Base-by-base conservation (phyloP, 2,888 invertebrate genomes). In the Zaprionus obscuricornis region DNA sequence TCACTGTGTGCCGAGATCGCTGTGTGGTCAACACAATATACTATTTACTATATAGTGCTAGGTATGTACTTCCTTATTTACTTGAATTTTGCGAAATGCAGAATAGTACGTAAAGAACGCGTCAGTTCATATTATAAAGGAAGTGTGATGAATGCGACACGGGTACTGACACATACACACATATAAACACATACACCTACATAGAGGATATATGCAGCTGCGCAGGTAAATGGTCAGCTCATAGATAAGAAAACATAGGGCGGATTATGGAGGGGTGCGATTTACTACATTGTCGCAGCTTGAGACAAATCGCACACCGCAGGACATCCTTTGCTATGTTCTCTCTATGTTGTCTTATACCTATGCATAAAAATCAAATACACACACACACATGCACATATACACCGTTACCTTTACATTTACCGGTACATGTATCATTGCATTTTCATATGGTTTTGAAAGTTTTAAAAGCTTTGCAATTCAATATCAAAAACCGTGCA, bases 191-290 rank as follows among this genome's bases (percentile, higher is more conserved):
- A 63, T 50, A 71, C 67, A 71, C 64, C 64, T 54, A 62, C 56
- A 34, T n/a, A n/a, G n/a, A n/a, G 40, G 49, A 55, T 65, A 59
- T 42, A 56, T 75, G 72, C 81, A 75, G 85, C 68, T 73, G 62
- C 47, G 74, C 77, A 85, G 85, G 78, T 85, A 85, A 77, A 51
- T 52, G 34, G 29, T 46, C 54, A 46, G 66, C 18, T 40, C 36
- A 39, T 6, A 66, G 77, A 66, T 69, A 76, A 57, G 66, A 69
- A 57, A 64, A 39, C 68, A 66, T 40, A 40, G 54, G 46, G 43
- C 31, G 65, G 81, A 77, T 83, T 65, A 75, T 40, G 57, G 58
- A 72, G 75, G 79, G 79, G 76, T 76, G 84, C 79, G 84, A 67
- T 67, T 75, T 72, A 60, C 56, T 45, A 47, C 69, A 36, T 58